These are phyloP conservation scores for Yponomeuta malinellus DNA, from an alignment of 2,888 invertebrate genomes.

Conservation along the genomic window DNA sequence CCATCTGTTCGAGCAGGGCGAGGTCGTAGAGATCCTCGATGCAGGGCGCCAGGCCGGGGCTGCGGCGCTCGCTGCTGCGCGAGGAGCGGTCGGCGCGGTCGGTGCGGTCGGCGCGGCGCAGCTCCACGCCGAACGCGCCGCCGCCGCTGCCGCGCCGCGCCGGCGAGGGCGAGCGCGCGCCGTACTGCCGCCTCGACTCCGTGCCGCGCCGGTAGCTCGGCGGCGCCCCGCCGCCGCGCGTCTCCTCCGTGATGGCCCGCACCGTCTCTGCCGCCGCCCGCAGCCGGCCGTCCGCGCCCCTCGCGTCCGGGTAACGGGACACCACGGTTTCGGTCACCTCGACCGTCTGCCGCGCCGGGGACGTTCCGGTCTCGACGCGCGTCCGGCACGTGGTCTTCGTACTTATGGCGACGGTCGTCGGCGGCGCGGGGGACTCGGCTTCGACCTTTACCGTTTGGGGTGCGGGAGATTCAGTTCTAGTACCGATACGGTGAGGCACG, in stretches of 20 bases:
- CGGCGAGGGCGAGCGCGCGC: conserved; percentile 46
- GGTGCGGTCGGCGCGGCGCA: conserved; percentile 62
- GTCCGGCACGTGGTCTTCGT: conserved; percentile 43
- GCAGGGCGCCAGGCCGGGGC: conserved; percentile 68
- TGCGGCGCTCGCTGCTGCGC: conserved; percentile 62
- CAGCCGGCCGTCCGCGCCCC: conserved; percentile 31
- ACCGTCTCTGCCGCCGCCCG: conserved; percentile 23
- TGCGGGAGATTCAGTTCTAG: conserved; percentile 14
- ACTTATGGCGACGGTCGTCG: conserved; percentile 41
- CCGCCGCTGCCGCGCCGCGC: conserved; percentile 65
- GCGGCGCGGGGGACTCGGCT: conserved; percentile 38
- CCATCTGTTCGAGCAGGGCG: conserved; percentile 82
- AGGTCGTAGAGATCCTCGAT: conserved; percentile 85
- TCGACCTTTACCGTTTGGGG: conserved; percentile 21
- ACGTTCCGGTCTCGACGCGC: conserved; percentile 35
- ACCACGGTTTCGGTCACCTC: conserved; percentile 33
- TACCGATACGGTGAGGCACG: too few relatives aligned
- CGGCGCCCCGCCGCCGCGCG: conserved; percentile 51
- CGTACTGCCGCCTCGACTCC: conserved; percentile 44
- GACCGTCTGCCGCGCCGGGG: conserved; percentile 16
- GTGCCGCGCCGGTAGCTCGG: conserved; percentile 59
- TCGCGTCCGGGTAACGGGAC: conserved; percentile 36
- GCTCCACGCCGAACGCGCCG: conserved; percentile 80
- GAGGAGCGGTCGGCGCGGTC: conserved; percentile 47
- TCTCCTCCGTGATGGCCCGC: conserved; percentile 19